Base-by-base conservation (phyloP, 2,888 invertebrate genomes). In the Poecilobothrus nobilitatus region DNA sequence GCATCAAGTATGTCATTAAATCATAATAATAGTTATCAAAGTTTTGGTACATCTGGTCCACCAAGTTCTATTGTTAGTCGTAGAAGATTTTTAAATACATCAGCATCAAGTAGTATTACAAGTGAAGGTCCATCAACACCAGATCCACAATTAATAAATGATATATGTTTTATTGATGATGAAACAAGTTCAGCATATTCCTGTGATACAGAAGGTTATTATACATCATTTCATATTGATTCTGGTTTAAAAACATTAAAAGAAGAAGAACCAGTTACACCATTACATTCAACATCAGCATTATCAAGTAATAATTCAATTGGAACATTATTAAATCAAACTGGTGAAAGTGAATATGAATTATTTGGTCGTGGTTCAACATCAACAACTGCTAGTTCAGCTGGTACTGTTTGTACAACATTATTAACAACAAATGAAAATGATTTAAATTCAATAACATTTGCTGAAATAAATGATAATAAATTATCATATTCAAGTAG, bases 171-270 rank as follows among this genome's bases (percentile, higher is more conserved):
- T 70, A 87, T 90, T 73, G 92, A 93, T 79, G 94, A 94, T 78
- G 94, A 94, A 82, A 92, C 91, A 1, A 91, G 92, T 74, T 95
- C 95, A 0, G 92, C 94, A 70, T 96, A 95, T 80, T 96, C 96
- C 2, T 94, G 96, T 78, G 97, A 97, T 78, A 95, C 95, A 1
- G 97, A 97, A 82, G 97, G 97, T 9, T 97, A 97, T 81, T 97
- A 95, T 80, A 97, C 97, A 0, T 96, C 96, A 22, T 97, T 97
- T 84, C 96, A 97, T 81, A 90, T 94, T 86, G 97, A 97, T 81
- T 95, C 95, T 69, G 97, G 97, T 0, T 81, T 97, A 71, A 92
- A 92, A 77, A 92, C 93, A 0, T 82, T 93, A 18, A 89, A 91
- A 77, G 93, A 94, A 81, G 89, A 89, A 74, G 86, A 89, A 72